Base-by-base conservation (phyloP, 2,113 vertebrate genomes). In the Amphiprion percula region DNA sequence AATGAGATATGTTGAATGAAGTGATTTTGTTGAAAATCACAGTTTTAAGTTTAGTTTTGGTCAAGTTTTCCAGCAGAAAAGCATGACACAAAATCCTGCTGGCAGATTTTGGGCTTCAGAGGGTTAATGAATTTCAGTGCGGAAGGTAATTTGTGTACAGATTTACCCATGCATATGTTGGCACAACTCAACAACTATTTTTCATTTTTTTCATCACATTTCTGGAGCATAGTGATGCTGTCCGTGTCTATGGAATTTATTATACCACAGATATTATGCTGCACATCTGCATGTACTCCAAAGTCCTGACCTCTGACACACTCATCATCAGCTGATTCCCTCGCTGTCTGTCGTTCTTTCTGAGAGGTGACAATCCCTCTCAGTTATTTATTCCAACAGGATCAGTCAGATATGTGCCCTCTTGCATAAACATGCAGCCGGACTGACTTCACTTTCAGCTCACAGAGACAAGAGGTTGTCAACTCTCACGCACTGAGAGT, bases 301-400 rank as follows among this genome's bases (percentile, higher is more conserved):
- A 68, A 26, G 2, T 23, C 59, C 46, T 77, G 68, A 69, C 30
- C 69, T 78, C 49, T 56, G 47, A 59, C 67, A 16, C 39, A 17
- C 30, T 61, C 21, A 24, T 82, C 47, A 7, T 68, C 65, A 80
- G 59, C 67, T 68, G 63, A 74, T 44, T 8, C 52, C 19, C 54
- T 60, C 59, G 14, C 60, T 4, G 6, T 12, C 15, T 37, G 23
- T 44, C 67, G 70, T 50, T 41, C 26, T 80, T 56, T 65, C 60
- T 74, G 44, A 86, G 76, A 83, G 79, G 82, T 87, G 86, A 80
- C 80, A 84, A 87, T 88, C 73, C 80, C 49, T 54, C 78, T 41
- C 75, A 49, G 90, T 82, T 91, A 88, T 91, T 91, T 86, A 82
- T 91, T 92, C 86, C 83, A 76, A 37, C 78, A 68, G 53, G 77